Evolutionary conservation across 2,797 vertebrate genomes (phyloP), one percentile per base, ranked within the genome.

Genomic region (Tragopan temminckii): DNA sequence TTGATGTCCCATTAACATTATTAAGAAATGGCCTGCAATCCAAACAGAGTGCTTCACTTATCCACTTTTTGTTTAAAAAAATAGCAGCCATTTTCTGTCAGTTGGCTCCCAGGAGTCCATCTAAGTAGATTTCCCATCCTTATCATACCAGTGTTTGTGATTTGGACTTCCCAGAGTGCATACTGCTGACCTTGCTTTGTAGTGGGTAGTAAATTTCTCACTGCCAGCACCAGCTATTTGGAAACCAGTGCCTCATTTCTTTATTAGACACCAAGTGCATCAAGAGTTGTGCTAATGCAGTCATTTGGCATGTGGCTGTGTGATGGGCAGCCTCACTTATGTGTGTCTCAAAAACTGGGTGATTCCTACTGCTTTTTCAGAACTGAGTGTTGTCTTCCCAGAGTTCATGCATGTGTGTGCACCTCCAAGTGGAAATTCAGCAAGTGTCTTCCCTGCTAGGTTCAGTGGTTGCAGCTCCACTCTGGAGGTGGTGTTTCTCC

Each of bases 1-100:
- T 27, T 88, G 92, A 55, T 14, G 75, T 61, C n/a, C 42, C 14
- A 27, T 76, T 88, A 94, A 85, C 63, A 63, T 59, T 81, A 71
- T 58, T 80, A 83, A 89, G 80, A 80, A 10, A 71, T 38, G 50
- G 84, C 20, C 35, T 80, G 7, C 50, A 84, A 52, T 72, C 62
- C 46, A 27, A 79, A 29, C 6, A 64, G 52, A 74, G n/a, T 31
- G n/a, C 5, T 88, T 85, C 80, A 35, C 42, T 62, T 3, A 43
- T 33, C 11, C 16, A 5, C 59, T 29, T 78, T 63, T 67, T 70
- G 38, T 61, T 78, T 67, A 74, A 72, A n/a, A 74, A 72, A n/a
- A 43, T 23, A 78, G n/a, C 13, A 58, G 42, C 8, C 16, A 8
- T 50, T 76, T 84, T 70, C 43, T 43, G 42, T 15, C 53, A n/a